A percentile compares a stretch with the other conserved stretches of the same genome.
Conservation (phyloP, 2,797 vertebrate species). For the Meda fulgida region DNA sequence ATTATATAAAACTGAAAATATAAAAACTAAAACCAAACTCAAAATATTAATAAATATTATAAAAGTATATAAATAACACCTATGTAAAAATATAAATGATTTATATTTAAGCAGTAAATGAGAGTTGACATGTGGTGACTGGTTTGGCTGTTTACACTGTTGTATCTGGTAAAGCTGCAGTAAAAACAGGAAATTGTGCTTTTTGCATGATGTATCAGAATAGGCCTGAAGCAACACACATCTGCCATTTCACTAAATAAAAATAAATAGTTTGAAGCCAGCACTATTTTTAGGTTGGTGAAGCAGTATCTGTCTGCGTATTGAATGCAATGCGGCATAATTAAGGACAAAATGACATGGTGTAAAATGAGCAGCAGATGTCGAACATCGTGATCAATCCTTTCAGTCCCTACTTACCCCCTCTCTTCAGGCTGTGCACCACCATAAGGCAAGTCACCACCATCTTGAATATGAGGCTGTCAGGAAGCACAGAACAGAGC, state of each 20-base stretch:
- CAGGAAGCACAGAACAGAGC: constrained; percentile 87
- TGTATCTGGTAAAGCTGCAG: background rate
- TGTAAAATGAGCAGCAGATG: background rate
- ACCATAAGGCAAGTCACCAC: constrained; percentile 95
- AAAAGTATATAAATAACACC: background rate
- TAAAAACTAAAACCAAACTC: background rate
- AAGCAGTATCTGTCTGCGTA: background rate
- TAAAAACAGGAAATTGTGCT: background rate
- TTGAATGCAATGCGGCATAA: background rate
- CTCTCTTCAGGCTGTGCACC: constrained; percentile 94
- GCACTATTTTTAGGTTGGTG: constrained; percentile 3
- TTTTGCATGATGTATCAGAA: background rate
- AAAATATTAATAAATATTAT: background rate
- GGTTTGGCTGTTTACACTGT: background rate
- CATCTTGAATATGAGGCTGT: constrained; percentile 94
- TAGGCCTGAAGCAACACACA: background rate
- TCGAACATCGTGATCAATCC: background rate
- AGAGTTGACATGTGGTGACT: background rate
- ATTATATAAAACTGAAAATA: background rate
- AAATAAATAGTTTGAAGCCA: background rate
- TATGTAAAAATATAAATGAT: background rate
- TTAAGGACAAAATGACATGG: background rate
- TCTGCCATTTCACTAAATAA: background rate
- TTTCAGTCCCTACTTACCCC: constrained; percentile 78
- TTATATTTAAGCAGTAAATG: background rate